A percentile compares a stretch with the other conserved stretches of the same genome.
phyloP scores from a whole-genome alignment of 2,113 vertebrate species.

The Gymnogyps californianus region DNA sequence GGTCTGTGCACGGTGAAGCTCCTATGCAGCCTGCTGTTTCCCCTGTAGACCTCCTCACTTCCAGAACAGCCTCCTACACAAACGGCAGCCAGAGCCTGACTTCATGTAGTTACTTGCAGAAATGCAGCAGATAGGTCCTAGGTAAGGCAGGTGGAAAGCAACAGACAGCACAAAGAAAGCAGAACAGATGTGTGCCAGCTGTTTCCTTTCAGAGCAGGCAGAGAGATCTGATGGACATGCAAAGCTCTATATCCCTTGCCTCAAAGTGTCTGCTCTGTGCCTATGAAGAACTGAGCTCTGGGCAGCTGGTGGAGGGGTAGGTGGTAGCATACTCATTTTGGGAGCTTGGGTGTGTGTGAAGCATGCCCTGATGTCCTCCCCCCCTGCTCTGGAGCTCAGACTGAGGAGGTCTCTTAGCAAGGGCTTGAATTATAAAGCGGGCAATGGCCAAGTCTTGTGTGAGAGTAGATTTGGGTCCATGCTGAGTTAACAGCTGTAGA shows the following conservation, averaged over 20 bases:
- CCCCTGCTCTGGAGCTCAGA: neutral
- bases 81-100: neutral
- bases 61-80: neutral
- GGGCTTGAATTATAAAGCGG: neutral
- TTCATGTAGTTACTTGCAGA: neutral
- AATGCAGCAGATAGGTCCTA: neutral
- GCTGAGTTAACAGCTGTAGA: neutral
- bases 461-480: neutral
- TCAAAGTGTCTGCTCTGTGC: neutral
- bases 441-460: neutral
- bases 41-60: neutral
- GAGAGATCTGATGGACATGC: neutral
- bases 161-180: neutral
- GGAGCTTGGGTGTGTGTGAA: neutral
- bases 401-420: neutral
- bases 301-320: neutral
- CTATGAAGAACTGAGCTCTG: neutral
- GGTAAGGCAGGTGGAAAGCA: neutral
- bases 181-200: neutral
- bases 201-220: neutral
- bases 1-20: neutral
- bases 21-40: neutral
- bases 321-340: accelerated
- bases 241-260: neutral
- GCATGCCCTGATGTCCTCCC: neutral